Evolutionary conservation across 2,797 vertebrate genomes (phyloP).

Genomic region (Lacerta agilis): DNA sequence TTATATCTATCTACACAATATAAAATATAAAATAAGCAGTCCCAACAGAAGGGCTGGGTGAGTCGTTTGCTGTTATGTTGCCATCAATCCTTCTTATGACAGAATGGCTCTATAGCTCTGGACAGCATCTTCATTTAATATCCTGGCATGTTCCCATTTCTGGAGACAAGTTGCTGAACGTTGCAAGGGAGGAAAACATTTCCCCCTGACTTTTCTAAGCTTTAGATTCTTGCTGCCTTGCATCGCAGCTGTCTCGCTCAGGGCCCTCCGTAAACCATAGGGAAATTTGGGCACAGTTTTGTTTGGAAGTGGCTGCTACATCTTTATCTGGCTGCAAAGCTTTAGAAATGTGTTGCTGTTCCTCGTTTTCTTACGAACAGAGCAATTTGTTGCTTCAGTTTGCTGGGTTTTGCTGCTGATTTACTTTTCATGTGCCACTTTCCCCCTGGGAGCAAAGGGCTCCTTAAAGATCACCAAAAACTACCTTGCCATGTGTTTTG

Average conservation of each 20-base stretch:
- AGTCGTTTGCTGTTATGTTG: not conserved
- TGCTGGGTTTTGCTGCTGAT: not conserved
- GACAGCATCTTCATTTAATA: constrained; percentile 50
- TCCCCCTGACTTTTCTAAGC: not conserved
- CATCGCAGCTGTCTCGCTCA: fast-evolving
- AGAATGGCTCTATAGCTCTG: constrained; percentile 52
- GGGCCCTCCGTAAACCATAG: fast-evolving
- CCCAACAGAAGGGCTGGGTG: not conserved
- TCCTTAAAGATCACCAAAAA: not conserved
- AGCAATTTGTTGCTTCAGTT: not conserved
- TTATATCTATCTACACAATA: not conserved
- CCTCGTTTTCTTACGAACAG: not conserved
- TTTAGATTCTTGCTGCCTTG: not conserved
- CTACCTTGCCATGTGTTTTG: too few species aligned
- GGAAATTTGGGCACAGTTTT: not conserved
- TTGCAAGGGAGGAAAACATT: not conserved
- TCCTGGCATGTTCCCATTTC: constrained; percentile 36
- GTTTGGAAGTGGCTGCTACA: not conserved
- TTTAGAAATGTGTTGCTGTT: not conserved
- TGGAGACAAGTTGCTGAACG: not conserved
- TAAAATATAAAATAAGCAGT: not conserved
- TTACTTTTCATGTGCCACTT: not conserved
- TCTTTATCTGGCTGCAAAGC: not conserved
- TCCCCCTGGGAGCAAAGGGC: not conserved
- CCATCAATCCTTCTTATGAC: constrained; percentile 22